These are phyloP conservation scores for Tretioscincus oriximinensis DNA, from an alignment of 2,113 vertebrate genomes.

Conservation along the genomic window DNA sequence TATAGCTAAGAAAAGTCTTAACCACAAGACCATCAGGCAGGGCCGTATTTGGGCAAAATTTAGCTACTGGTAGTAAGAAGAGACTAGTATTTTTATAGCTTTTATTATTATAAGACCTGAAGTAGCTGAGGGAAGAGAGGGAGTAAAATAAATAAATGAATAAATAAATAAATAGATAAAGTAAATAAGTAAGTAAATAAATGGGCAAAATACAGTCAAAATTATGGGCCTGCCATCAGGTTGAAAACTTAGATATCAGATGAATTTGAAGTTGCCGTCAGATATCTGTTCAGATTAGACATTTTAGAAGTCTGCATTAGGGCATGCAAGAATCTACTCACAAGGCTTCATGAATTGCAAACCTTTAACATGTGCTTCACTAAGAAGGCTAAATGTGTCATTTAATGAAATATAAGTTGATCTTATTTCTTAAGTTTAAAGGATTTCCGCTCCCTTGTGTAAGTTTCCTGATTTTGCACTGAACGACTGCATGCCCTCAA, in stretches of 20 bases:
- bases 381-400: neutral
- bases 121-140: too few relatives aligned
- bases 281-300: conserved; percentile 71
- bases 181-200: too few relatives aligned
- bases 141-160: too few relatives aligned
- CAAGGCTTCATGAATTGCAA: neutral
- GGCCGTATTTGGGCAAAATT: too few relatives aligned
- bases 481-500: neutral
- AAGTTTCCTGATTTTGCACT: neutral
- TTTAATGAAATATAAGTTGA: neutral
- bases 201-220: too few relatives aligned
- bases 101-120: too few relatives aligned
- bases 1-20: neutral
- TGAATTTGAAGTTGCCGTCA: conserved; percentile 84
- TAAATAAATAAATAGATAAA: too few relatives aligned
- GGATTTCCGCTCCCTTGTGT: neutral
- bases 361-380: neutral
- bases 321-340: conserved; percentile 78
- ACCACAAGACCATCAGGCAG: neutral
- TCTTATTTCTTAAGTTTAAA: neutral
- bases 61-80: too few relatives aligned
- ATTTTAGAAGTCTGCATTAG: conserved; percentile 82
- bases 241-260: conserved; percentile 73
- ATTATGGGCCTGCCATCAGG: conserved; percentile 37
- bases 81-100: too few relatives aligned